A percentile compares a stretch with the other conserved stretches of the same genome.
Conservation (phyloP, 35 echinoderm and acorn worm genomes). For the Hemicentrotus pulcherrimus region DNA sequence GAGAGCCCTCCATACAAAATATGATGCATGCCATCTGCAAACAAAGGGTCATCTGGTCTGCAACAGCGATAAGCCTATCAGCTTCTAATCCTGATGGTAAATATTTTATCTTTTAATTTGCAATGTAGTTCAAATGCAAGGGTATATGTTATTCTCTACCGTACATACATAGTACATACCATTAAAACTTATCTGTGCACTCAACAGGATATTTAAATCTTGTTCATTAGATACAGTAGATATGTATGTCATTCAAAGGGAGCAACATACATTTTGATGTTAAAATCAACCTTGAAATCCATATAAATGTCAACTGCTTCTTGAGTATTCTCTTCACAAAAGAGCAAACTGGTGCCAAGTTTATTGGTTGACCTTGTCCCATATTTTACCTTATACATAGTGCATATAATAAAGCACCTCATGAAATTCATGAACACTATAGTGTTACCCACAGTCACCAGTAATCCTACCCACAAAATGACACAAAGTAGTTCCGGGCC, state of each 20-base stretch:
- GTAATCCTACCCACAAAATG: no score
- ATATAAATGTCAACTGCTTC: not conserved
- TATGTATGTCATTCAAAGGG: not conserved
- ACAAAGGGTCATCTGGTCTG: not conserved
- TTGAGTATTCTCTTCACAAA: not conserved
- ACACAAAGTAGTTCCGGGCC: no score
- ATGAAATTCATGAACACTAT: no score
- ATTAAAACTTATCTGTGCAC: no score
- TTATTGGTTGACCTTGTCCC: not conserved
- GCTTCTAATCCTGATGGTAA: not conserved
- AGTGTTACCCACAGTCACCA: no score
- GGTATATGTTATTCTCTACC: not conserved
- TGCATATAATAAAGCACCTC: no score
- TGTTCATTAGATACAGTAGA: not conserved
- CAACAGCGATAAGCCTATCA: not conserved
- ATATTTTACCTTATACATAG: no score
- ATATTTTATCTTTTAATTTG: not conserved
- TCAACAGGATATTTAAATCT: not conserved
- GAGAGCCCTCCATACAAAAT: not conserved
- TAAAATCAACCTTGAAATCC: not conserved
- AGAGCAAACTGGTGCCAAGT: not conserved
- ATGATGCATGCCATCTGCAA: not conserved
- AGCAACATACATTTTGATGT: not conserved
- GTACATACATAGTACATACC: no score
- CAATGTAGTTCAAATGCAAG: not conserved